phyloP scores from a whole-genome alignment of 2,113 vertebrate genomes.

The Hippocampus abdominalis region DNA sequence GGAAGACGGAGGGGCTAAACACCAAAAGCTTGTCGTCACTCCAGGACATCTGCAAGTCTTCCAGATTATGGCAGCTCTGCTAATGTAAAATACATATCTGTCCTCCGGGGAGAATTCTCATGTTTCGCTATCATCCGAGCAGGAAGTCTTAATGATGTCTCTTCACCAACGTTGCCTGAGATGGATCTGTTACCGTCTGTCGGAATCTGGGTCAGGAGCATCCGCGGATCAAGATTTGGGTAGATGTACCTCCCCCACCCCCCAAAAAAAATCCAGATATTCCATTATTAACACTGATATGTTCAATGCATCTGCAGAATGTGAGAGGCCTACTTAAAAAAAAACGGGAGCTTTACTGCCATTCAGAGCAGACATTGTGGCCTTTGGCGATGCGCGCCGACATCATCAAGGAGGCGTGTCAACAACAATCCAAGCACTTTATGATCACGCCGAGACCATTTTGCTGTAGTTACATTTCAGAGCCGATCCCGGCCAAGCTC shows the following conservation, averaged over 20 bases:
- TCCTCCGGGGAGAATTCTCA: conserved; percentile 42
- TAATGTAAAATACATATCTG: conserved; percentile 56
- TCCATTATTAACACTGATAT: conserved; percentile 16
- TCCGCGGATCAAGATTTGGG: background rate
- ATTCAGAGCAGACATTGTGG: conserved; percentile 5
- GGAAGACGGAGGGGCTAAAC: conserved; percentile 16
- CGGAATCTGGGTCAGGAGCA: conserved; percentile 41
- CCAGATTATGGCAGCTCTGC: conserved; percentile 33
- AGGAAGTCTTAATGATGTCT: conserved; percentile 41
- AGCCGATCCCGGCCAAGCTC: conserved; percentile 1
- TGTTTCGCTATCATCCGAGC: conserved; percentile 47
- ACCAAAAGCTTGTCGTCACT: conserved; percentile 32
- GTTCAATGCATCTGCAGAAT: conserved; percentile 15
- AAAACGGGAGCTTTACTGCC: conserved; percentile 9
- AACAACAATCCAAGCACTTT: conserved; percentile 21
- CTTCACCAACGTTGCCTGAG: conserved; percentile 12
- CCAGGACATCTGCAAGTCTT: conserved; percentile 59
- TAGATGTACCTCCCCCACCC: background rate
- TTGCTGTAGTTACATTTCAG: conserved; percentile 13
- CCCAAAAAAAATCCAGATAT: background rate
- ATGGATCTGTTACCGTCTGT: conserved; percentile 27
- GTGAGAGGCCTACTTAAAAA: conserved; percentile 20
- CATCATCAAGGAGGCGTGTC: conserved; percentile 20
- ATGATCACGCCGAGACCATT: conserved; percentile 14
- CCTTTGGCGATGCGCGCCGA: conserved; percentile 9